Conservation (phyloP, 2,113 vertebrate genomes). For the Pangasianodon gigas region DNA sequence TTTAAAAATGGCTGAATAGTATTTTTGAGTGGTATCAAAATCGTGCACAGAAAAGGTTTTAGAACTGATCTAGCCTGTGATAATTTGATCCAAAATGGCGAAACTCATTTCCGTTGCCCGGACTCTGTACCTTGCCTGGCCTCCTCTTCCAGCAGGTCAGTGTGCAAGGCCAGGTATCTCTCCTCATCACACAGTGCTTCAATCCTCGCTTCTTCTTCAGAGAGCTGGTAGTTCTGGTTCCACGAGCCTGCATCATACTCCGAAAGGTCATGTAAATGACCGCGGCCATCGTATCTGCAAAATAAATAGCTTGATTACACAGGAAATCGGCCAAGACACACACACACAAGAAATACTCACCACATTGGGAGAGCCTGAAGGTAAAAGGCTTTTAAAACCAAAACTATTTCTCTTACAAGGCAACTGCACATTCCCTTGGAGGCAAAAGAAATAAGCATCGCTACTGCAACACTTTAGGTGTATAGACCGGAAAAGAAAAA, state of each 20-base stretch:
- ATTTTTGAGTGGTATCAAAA: not conserved
- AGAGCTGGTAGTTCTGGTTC: slow-evolving; percentile 95
- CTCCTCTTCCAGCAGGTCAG: slow-evolving; percentile 98
- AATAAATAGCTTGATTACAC: slow-evolving; percentile 78
- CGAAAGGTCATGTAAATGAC: slow-evolving; percentile 99
- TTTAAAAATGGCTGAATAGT: no score
- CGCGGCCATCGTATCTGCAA: slow-evolving; percentile 98
- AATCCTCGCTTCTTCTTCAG: slow-evolving; percentile 95
- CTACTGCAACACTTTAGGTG: slow-evolving; percentile 34
- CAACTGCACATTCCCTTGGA: slow-evolving; percentile 40
- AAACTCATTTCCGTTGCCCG: not conserved
- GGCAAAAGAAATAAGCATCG: slow-evolving; percentile 51
- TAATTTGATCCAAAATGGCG: not conserved
- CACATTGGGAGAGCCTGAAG: slow-evolving; percentile 62
- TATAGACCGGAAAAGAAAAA: not conserved
- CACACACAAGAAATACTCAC: slow-evolving; percentile 70
- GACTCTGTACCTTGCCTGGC: slow-evolving; percentile 88
- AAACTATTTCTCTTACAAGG: slow-evolving; percentile 50
- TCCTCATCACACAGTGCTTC: slow-evolving; percentile 98
- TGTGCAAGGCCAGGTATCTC: slow-evolving; percentile 99
- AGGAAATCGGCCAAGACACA: slow-evolving; percentile 43
- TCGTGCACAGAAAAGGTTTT: not conserved
- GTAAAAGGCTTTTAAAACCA: slow-evolving; percentile 46
- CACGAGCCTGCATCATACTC: slow-evolving; percentile 98
- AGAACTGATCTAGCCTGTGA: not conserved